A percentile compares a stretch with the other conserved stretches of the same genome.
Evolutionary conservation across 1,140 invertebrate species (phyloP).

Genomic region (Microplitis mediator): DNA sequence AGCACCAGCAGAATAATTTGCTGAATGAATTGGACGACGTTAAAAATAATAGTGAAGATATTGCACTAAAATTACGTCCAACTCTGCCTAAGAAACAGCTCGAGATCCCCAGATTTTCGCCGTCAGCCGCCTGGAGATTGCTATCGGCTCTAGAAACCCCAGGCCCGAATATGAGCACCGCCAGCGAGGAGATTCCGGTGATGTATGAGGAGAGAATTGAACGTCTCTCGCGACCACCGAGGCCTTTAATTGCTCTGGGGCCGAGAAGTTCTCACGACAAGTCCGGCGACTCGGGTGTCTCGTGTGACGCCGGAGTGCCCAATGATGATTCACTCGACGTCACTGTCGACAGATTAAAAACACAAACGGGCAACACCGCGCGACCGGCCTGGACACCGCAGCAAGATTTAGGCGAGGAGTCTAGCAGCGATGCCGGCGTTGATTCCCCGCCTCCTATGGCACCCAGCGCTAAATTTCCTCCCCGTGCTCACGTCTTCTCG

Average conservation of each 20-base stretch:
- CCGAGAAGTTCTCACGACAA: conserved; percentile 66
- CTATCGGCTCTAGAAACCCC: conserved; percentile 62
- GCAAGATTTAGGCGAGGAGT: conserved; percentile 73
- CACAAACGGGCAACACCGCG: conserved; percentile 21
- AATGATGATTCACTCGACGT: conserved; percentile 53
- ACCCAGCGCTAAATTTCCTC: conserved; percentile 66
- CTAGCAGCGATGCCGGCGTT: conserved; percentile 71
- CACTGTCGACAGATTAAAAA: conserved; percentile 42
- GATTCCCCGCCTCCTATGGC: conserved; percentile 48
- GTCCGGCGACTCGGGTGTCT: conserved; percentile 81
- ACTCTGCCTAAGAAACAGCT: conserved; percentile 78
- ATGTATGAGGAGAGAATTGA: conserved; percentile 65
- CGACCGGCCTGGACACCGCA: conserved; percentile 77
- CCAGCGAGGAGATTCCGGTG: conserved; percentile 53
- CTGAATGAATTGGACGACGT: conserved; percentile 38
- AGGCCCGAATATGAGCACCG: conserved; percentile 49
- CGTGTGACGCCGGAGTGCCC: conserved; percentile 70
- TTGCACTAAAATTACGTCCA: conserved; percentile 75
- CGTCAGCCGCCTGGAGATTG: conserved; percentile 80
- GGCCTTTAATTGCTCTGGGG: conserved; percentile 55
- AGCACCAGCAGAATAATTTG: conserved; percentile 5
- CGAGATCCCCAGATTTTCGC: conserved; percentile 79
- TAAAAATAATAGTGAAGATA: conserved; percentile 58
- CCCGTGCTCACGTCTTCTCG: conserved; percentile 73
- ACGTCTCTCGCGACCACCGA: conserved; percentile 61